A percentile compares a stretch with the other conserved stretches of the same genome.
phyloP scores from a whole-genome alignment of 2,888 invertebrate species.

The Perizoma flavofasciatum region DNA sequence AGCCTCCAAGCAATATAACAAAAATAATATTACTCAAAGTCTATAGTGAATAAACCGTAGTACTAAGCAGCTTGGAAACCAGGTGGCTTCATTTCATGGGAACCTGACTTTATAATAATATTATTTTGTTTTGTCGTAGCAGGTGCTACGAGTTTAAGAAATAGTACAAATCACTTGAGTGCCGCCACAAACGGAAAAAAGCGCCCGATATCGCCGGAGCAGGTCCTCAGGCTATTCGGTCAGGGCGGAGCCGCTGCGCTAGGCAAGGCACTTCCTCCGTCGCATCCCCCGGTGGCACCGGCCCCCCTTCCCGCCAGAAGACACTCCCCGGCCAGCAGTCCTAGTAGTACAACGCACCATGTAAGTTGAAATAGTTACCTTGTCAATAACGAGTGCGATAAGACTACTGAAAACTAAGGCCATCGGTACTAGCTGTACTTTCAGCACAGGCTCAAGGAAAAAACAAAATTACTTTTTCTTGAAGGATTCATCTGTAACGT shows the following conservation, averaged over 20 bases:
- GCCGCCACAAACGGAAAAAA: conserved; percentile 86
- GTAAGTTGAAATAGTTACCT: conserved; percentile 56
- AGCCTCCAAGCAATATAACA: too few species aligned
- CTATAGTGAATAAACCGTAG: too few species aligned
- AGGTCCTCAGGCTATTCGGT: conserved; percentile 87
- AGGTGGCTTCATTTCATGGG: too few species aligned
- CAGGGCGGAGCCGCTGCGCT: conserved; percentile 78
- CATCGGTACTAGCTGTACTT: too few species aligned
- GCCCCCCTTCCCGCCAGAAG: conserved; percentile 77
- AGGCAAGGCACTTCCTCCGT: conserved; percentile 76
- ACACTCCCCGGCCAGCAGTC: conserved; percentile 89
- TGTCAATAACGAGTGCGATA: not conserved
- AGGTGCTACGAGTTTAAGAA: conserved; percentile 72
- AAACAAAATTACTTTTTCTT: too few species aligned
- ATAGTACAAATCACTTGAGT: conserved; percentile 81
- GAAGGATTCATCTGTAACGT: too few species aligned
- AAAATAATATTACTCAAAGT: too few species aligned
- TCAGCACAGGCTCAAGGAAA: too few species aligned
- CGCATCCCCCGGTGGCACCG: conserved; percentile 78
- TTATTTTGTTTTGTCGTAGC: conserved; percentile 34
- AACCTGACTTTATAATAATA: not conserved
- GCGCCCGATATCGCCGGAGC: conserved; percentile 93
- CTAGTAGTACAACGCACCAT: conserved; percentile 91
- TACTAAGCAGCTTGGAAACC: too few species aligned
- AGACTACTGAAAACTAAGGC: not conserved